Evolutionary conservation across 2,888 invertebrate genomes (phyloP).

Genomic region (Pomacea canaliculata): DNA sequence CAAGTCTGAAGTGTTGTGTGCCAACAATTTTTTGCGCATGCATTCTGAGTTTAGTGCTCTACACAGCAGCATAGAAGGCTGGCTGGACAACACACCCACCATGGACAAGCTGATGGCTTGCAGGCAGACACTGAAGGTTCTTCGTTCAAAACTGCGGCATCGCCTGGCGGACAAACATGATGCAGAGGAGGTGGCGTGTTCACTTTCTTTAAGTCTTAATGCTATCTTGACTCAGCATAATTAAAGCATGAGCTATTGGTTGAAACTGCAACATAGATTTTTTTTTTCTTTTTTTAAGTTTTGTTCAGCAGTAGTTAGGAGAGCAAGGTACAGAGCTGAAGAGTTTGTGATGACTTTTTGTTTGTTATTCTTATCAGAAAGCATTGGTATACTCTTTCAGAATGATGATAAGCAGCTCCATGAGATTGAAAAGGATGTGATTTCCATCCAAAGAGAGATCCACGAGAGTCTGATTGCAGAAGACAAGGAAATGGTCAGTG

Average conservation of each 20-base stretch:
- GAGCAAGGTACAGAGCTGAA: too few species aligned
- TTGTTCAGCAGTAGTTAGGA: too few species aligned
- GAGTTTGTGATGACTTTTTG: too few species aligned
- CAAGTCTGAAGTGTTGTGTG: conserved; percentile 42
- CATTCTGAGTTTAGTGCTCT: conserved; percentile 45
- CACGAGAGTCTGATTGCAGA: conserved; percentile 52
- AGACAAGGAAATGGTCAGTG: conserved; percentile 53
- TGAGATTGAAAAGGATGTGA: conserved; percentile 47
- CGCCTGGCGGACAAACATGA: conserved; percentile 62
- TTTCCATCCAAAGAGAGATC: conserved; percentile 47
- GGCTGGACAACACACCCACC: conserved; percentile 54
- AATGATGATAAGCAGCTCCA: conserved; percentile 46
- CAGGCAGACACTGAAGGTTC: conserved; percentile 47
- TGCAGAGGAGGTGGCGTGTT: conserved; percentile 56
- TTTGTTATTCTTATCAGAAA: too few species aligned
- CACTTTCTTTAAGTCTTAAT: not conserved
- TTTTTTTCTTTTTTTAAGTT: too few species aligned
- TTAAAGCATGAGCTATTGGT: not conserved
- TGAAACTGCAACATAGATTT: not conserved
- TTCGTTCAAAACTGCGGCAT: conserved; percentile 62
- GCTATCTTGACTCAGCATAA: not conserved
- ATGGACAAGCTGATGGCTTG: conserved; percentile 47
- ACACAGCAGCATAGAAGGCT: conserved; percentile 49
- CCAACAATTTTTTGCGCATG: conserved; percentile 47
- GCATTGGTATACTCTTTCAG: not conserved